Conservation (phyloP, 1,140 invertebrate genomes). For the Archivesica marissinica region DNA sequence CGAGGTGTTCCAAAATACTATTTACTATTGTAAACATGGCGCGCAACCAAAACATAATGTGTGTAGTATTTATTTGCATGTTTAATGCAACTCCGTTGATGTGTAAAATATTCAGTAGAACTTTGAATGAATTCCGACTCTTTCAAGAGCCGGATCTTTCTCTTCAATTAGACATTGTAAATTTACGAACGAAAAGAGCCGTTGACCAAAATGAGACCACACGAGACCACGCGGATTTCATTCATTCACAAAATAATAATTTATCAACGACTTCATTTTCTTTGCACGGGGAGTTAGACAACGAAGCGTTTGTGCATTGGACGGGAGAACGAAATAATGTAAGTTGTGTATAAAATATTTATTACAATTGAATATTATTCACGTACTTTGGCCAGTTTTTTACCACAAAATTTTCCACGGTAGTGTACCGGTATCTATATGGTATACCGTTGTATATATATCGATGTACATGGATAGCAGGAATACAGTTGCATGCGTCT, state of each 20-base stretch:
- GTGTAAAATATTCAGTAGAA: slow-evolving; percentile 27
- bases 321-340: slow-evolving; percentile 42
- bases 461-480: no score
- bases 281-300: slow-evolving; percentile 42
- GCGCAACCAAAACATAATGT: slow-evolving; percentile 27
- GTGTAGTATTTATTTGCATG: slow-evolving; percentile 30
- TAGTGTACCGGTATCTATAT: neutral
- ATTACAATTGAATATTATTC: neutral
- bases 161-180: neutral
- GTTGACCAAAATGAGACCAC: neutral
- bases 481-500: no score
- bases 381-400: neutral
- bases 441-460: neutral
- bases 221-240: slow-evolving; percentile 7
- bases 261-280: slow-evolving; percentile 33
- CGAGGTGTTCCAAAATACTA: slow-evolving; percentile 13
- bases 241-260: slow-evolving; percentile 27
- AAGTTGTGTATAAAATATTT: slow-evolving; percentile 16
- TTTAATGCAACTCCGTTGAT: slow-evolving; percentile 15
- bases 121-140: slow-evolving; percentile 14
- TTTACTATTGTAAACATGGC: slow-evolving; percentile 62
- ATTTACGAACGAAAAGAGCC: neutral
- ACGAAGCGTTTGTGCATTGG: slow-evolving; percentile 55
- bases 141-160: slow-evolving; percentile 19
- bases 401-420: slow-evolving; percentile 6